Evolutionary conservation across 2,797 vertebrate genomes (phyloP), one percentile per base, ranked within the genome.

Genomic region (Myotis planiceps): DNA sequence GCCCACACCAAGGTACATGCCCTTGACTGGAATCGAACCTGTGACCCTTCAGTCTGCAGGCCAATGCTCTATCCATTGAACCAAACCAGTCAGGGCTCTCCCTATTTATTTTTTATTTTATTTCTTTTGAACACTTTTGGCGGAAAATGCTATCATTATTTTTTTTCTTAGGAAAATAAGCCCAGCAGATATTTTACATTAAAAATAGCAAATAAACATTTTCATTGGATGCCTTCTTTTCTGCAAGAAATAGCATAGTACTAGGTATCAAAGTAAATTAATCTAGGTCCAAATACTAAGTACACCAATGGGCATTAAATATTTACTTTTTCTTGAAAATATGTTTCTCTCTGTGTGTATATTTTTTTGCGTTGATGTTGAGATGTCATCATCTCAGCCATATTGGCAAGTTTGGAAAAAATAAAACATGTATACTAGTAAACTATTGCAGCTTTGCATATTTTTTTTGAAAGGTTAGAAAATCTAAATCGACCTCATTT

Each of bases 391-490:
- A 49, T 69, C 42, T 94, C n/a, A 79, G 55, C 37, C 47, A 93
- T 83, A 68, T 58, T 65, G 3, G 15, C 76, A 92, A 82, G 32
- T 81, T 90, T 95, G 29, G 27, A 42, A 92, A 87, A 75, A 81
- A 53, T 60, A 88, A 90, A 92, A 68, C 75, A 76, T 65, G 93
- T 88, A 60, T 94, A 45, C 15, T 80, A 65, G 23, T 45, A 66
- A 58, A 85, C 10, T 72, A 72, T 55, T 42, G 34, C 15, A 72
- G 23, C 42, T 66, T 87, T 89, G n/a, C 16, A 88, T 53, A 82
- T 49, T 19, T 97, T 91, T 91, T 95, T 82, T 4, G 7, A 83
- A 91, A 80, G 79, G 29, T 71, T 66, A 88, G 75, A 88, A 95
- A 87, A 76, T 47, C 32, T 13, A 45, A 72, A 80, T 78, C 37